These are phyloP conservation scores for Magallana angulata DNA, from an alignment of 1,140 invertebrate species.

Conservation along the genomic window DNA sequence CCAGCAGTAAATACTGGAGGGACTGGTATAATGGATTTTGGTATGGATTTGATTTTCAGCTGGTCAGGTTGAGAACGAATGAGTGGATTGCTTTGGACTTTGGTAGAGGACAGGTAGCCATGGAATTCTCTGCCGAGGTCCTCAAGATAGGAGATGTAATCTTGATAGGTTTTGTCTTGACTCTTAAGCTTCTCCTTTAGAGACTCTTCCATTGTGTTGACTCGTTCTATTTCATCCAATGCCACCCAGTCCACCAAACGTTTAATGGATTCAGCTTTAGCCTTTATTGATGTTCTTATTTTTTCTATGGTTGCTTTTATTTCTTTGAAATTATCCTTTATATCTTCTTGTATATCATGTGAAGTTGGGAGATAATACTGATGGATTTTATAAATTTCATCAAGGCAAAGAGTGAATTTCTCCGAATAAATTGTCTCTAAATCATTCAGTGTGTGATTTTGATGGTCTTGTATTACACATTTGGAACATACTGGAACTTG, in stretches of 20 bases:
- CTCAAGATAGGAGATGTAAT: slow-evolving; percentile 2
- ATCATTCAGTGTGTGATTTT: no score
- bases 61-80: background rate
- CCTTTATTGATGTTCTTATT: background rate
- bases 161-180: background rate
- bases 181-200: background rate
- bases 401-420: background rate
- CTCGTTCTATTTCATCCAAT: background rate
- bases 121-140: background rate
- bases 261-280: background rate
- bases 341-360: background rate
- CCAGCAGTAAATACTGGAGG: slow-evolving; percentile 3
- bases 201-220: background rate
- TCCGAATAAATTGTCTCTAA: no score
- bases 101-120: background rate
- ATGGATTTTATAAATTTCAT: background rate
- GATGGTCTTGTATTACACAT: no score
- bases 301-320: background rate
- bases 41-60: background rate
- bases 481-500: background rate
- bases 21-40: background rate
- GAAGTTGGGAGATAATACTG: background rate
- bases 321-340: background rate
- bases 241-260: background rate
- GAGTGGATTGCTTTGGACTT: background rate